Evolutionary conservation across 2,888 invertebrate genomes (phyloP), one percentile per base, ranked within the genome.

Genomic region (Eulithis prunata): DNA sequence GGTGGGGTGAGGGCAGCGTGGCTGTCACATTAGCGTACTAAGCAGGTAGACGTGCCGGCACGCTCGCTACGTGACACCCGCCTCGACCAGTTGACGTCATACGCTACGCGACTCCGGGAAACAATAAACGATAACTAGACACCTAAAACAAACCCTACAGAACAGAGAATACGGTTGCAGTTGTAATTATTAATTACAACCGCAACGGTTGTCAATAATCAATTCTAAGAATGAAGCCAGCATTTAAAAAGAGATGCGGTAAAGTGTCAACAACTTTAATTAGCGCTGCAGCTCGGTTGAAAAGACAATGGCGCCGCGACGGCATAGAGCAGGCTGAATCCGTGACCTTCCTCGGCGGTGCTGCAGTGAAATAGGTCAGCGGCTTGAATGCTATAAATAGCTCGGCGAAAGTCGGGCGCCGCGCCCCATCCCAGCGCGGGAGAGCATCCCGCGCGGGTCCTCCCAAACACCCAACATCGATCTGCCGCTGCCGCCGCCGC

Each of bases 331-430:
- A 80, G 88, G 87, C 89, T 87, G 89, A 86, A 91, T 89, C 91
- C 91, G 90, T 93, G 93, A 93, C 92, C 93, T 92, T 93, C 92
- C 90, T 86, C 84, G 85, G 83, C 75, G 87, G 88, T 85, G 87
- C 89, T 91, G 91, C 92, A 91, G 88, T 87, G 85, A 93, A 91
- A 91, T 93, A 90, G 92, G 93, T 93, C 93, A 92, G 91, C 91
- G 91, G 92, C 91, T 91, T 90, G 87, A 89, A 88, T 88, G 89
- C 91, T 93, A 92, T 91, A 91, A 92, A 93, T 93, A 93, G 93
- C 92, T 89, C 85, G 90, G 90, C 83, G 89, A 91, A 91, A 91
- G 91, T 91, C 90, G 90, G 90, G 88, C 90, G 89, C 87, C 89
- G 85, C 85, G 79, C 88, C 90, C 87, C 89, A 83, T 86, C 83